Evolutionary conservation across 1,140 invertebrate species (phyloP).

Genomic region (Drosophila chauvacae): DNA sequence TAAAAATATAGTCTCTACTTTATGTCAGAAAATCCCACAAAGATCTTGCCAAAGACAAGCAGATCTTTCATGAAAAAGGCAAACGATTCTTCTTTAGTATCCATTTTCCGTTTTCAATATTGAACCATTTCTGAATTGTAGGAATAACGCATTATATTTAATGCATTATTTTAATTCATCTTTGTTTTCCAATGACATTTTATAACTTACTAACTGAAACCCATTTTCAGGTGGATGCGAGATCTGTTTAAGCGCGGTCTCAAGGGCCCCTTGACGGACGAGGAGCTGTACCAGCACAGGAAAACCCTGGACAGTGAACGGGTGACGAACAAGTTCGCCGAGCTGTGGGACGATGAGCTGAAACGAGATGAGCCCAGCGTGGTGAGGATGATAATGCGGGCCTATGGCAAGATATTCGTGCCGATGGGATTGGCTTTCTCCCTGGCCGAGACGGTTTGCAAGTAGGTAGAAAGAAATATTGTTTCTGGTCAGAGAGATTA

Average conservation of each 20-base stretch:
- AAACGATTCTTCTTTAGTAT: no score
- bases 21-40: no score
- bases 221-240: constrained; percentile 82
- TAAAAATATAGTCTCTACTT: no score
- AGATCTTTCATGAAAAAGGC: no score
- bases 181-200: not conserved
- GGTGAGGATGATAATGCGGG: constrained; percentile 85
- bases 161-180: not conserved
- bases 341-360: constrained; percentile 74
- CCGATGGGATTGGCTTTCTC: constrained; percentile 85
- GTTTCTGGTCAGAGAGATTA: not conserved
- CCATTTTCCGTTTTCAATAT: no score
- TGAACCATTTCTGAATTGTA: no score
- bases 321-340: constrained; percentile 71
- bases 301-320: constrained; percentile 70
- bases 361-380: constrained; percentile 85
- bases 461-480: constrained; percentile 78
- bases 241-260: constrained; percentile 84
- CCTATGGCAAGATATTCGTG: constrained; percentile 86
- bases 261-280: constrained; percentile 84
- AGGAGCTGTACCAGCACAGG: constrained; percentile 85
- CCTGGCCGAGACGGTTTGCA: constrained; percentile 85
- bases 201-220: not conserved
- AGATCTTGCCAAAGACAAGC: no score
- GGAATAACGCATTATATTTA: not conserved